Evolutionary conservation across 1,140 invertebrate species (phyloP).

Genomic region (Diabrotica undecimpunctata): DNA sequence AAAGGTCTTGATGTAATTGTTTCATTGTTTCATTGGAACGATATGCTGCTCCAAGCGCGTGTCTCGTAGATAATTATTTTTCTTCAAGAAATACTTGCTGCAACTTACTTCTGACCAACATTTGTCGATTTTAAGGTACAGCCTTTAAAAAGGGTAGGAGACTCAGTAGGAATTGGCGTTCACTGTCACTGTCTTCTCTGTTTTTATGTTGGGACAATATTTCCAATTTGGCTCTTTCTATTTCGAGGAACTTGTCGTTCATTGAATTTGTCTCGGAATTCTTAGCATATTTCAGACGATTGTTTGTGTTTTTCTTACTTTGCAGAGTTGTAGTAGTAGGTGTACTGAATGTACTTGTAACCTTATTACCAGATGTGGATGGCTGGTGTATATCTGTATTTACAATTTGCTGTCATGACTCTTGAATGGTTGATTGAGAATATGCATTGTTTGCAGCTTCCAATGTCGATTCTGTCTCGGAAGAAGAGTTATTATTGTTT

Average conservation of each 20-base stretch:
- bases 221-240: too few relatives aligned
- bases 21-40: conserved; percentile 12
- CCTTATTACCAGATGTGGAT: conserved; percentile 14
- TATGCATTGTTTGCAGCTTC: conserved; percentile 7
- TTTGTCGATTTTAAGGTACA: too few relatives aligned
- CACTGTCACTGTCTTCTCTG: not conserved
- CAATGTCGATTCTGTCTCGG: conserved; percentile 15
- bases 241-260: conserved; percentile 1
- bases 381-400: conserved; percentile 13
- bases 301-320: conserved; percentile 17
- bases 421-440: conserved; percentile 10
- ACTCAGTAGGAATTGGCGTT: too few relatives aligned
- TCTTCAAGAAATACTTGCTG: conserved; percentile 17
- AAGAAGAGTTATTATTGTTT: conserved; percentile 13
- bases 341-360: conserved; percentile 11
- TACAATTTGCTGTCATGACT: conserved; percentile 11
- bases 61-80: conserved; percentile 18
- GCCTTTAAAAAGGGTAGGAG: too few relatives aligned
- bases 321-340: conserved; percentile 6
- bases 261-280: conserved; percentile 10
- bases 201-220: conserved; percentile 3
- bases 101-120: not conserved
- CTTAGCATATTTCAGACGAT: conserved; percentile 10
- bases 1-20: conserved; percentile 4
- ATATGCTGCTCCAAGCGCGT: not conserved